Evolutionary conservation across 2,113 vertebrate species (phyloP).

Genomic region (Antennarius striatus): DNA sequence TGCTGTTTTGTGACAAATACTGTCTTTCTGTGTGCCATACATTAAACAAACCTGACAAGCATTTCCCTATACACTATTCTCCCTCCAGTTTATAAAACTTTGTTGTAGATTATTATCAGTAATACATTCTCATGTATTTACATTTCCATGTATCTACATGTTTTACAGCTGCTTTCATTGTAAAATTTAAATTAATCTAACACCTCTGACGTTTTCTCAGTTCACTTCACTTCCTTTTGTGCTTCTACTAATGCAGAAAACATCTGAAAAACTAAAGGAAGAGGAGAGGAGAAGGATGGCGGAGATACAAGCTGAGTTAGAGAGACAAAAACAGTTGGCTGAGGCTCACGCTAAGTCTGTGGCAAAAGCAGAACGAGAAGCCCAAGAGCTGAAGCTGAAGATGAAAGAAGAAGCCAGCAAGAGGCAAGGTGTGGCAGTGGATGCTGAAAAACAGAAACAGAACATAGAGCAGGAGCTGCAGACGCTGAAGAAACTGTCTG

Average conservation of each 20-base stretch:
- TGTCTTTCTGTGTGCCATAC: slow-evolving; percentile 67
- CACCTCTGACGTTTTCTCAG: slow-evolving; percentile 54
- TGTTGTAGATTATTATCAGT: slow-evolving; percentile 20
- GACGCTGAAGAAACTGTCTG: slow-evolving; percentile 87
- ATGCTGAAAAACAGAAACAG: slow-evolving; percentile 90
- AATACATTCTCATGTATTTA: slow-evolving; percentile 47
- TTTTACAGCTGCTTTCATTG: slow-evolving; percentile 16
- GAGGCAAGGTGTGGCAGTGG: slow-evolving; percentile 87
- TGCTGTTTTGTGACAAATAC: slow-evolving; percentile 69
- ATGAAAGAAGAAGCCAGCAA: slow-evolving; percentile 91
- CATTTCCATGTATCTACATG: slow-evolving; percentile 57
- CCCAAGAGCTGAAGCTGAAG: slow-evolving; percentile 84
- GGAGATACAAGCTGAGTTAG: slow-evolving; percentile 92
- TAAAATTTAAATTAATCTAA: slow-evolving; percentile 37
- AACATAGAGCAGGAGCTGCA: slow-evolving; percentile 93
- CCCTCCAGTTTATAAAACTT: slow-evolving; percentile 1
- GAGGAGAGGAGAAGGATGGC: slow-evolving; percentile 89
- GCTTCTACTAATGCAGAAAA: slow-evolving; percentile 84
- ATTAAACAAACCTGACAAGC: slow-evolving; percentile 46
- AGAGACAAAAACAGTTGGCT: slow-evolving; percentile 92
- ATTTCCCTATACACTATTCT: slow-evolving; percentile 47
- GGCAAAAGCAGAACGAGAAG: slow-evolving; percentile 89
- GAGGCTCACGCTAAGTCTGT: slow-evolving; percentile 91
- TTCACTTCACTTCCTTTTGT: slow-evolving; percentile 75
- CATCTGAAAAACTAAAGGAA: slow-evolving; percentile 91